phyloP scores from a whole-genome alignment of 2,797 vertebrate genomes.

The Clarias pachynema region DNA sequence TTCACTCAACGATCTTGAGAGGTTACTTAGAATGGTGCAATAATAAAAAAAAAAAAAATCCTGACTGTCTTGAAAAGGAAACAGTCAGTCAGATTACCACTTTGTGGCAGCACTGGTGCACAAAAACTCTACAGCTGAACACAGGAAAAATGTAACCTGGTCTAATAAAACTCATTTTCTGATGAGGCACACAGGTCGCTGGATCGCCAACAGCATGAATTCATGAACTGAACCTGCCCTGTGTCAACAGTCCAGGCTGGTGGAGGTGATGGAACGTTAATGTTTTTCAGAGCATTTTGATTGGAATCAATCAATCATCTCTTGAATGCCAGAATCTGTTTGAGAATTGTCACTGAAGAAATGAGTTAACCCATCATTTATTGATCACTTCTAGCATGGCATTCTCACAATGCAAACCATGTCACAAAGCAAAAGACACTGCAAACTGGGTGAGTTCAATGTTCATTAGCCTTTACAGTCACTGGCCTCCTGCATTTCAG shows the following conservation, averaged over 20 bases:
- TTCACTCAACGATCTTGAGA: not conserved
- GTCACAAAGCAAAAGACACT: not conserved
- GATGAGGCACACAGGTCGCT: not conserved
- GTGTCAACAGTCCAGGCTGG: not conserved
- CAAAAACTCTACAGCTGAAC: not conserved
- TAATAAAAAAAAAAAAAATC: not conserved
- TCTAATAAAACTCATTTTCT: not conserved
- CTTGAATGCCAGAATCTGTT: not conserved
- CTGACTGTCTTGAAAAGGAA: too few species aligned
- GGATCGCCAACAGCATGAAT: too few species aligned
- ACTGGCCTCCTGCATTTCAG: not conserved
- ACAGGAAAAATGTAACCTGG: not conserved
- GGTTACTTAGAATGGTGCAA: not conserved
- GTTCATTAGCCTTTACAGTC: not conserved
- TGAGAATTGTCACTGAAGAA: too few species aligned
- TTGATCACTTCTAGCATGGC: not conserved
- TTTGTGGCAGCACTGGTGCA: not conserved
- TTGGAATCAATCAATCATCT: not conserved
- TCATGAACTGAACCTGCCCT: too few species aligned
- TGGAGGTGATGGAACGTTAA: not conserved
- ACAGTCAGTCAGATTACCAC: too few species aligned
- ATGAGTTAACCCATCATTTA: not conserved
- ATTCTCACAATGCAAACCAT: too few species aligned
- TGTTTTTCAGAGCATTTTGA: too few species aligned
- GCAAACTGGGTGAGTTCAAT: too few species aligned